phyloP scores from a whole-genome alignment of 1,140 invertebrate species.

The Pseudomyrmex gracilis region DNA sequence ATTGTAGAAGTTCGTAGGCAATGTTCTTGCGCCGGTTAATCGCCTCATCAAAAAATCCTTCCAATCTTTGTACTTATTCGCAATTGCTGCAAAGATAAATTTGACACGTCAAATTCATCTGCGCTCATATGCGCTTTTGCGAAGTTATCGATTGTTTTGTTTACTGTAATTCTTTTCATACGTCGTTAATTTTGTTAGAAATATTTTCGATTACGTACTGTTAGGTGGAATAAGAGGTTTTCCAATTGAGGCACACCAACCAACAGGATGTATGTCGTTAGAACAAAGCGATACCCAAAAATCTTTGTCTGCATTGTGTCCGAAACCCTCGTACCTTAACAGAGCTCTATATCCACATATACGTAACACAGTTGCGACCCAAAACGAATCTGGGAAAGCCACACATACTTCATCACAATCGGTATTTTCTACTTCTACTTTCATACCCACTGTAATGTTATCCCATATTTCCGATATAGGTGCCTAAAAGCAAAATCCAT shows the following conservation, averaged over 20 bases:
- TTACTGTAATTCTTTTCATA: not conserved
- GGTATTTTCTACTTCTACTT: constrained; percentile 97
- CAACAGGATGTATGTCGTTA: constrained; percentile 96
- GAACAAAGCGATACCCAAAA: constrained; percentile 98
- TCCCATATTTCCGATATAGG: constrained; percentile 97
- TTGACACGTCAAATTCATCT: not conserved
- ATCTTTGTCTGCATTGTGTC: constrained; percentile 93
- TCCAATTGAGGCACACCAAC: constrained; percentile 98
- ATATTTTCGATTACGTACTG: constrained; percentile 85
- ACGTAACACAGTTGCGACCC: constrained; percentile 97
- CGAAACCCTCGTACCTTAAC: constrained; percentile 97
- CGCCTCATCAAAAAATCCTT: constrained; percentile 96
- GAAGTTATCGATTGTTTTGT: not conserved
- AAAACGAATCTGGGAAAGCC: constrained; percentile 94
- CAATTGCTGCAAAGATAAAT: constrained; percentile 87
- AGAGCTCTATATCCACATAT: constrained; percentile 97
- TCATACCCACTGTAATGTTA: constrained; percentile 96
- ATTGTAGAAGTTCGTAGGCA: constrained; percentile 96
- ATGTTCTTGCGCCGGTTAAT: constrained; percentile 95
- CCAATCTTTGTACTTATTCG: constrained; percentile 97
- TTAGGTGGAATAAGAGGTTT: constrained; percentile 97
- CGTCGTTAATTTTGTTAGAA: constrained; percentile 13
- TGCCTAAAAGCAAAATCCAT: constrained; percentile 86
- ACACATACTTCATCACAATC: constrained; percentile 93
- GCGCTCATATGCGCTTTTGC: not conserved